Conservation (phyloP, 2,888 invertebrate species). For the Theristus sp. region DNA sequence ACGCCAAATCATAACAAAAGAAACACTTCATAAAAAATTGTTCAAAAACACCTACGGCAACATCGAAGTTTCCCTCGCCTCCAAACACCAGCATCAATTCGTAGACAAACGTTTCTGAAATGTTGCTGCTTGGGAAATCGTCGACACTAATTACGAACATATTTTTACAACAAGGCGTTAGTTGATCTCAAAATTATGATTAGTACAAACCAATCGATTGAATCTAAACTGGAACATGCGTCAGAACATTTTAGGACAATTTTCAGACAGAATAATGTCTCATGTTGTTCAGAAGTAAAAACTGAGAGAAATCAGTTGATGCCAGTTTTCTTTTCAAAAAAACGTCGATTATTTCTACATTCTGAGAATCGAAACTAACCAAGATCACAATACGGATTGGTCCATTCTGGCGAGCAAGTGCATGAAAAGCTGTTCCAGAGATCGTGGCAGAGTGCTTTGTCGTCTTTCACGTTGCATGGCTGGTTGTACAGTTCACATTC, state of each 20-base stretch:
- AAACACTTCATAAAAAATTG: not conserved
- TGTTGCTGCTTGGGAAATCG: no score
- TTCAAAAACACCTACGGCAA: not conserved
- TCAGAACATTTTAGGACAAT: no score
- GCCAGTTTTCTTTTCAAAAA: no score
- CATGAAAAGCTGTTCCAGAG: not conserved
- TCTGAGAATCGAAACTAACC: not conserved
- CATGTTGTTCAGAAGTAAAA: no score
- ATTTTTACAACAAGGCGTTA: no score
- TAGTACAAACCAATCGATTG: no score
- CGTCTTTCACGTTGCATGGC: not conserved
- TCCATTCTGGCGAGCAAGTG: not conserved
- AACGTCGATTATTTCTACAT: no score
- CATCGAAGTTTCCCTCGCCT: not conserved
- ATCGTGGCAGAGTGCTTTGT: not conserved
- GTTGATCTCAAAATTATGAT: no score
- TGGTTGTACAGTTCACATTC: not conserved
- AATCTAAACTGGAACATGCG: no score
- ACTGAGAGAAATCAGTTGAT: no score
- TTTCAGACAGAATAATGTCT: no score
- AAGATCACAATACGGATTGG: not conserved
- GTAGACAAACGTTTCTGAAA: not conserved
- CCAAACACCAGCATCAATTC: not conserved
- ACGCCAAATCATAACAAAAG: not conserved
- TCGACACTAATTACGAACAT: no score